phyloP scores from a whole-genome alignment of 2,888 invertebrate species.

The Protula sp. region DNA sequence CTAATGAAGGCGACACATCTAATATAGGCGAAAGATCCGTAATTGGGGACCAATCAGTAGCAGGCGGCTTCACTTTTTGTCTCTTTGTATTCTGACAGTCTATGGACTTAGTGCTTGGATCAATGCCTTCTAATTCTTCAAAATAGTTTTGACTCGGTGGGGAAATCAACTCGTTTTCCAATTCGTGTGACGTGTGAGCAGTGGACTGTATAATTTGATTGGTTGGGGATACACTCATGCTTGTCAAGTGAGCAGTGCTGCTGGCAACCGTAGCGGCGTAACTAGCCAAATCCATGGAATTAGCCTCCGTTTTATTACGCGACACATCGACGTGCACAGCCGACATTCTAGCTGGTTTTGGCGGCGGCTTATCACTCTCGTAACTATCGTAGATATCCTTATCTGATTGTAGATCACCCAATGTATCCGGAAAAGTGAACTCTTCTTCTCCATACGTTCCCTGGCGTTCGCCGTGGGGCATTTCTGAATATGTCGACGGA shows the following conservation, averaged over 20 bases:
- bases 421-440: not conserved
- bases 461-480: slow-evolving; percentile 23
- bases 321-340: too few species aligned
- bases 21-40: slow-evolving; percentile 55
- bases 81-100: slow-evolving; percentile 48
- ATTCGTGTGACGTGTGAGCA: not conserved
- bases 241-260: slow-evolving; percentile 49
- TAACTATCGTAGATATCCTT: not conserved
- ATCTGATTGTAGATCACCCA: not conserved
- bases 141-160: slow-evolving; percentile 20
- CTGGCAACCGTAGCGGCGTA: slow-evolving; percentile 52
- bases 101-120: slow-evolving; percentile 45
- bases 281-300: slow-evolving; percentile 42
- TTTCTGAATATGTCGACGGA: slow-evolving; percentile 38
- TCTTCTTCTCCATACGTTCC: slow-evolving; percentile 5
- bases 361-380: slow-evolving; percentile 9
- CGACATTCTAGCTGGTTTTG: slow-evolving; percentile 14
- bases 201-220: slow-evolving; percentile 3
- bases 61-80: slow-evolving; percentile 43
- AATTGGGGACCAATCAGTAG: slow-evolving; percentile 55
- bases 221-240: slow-evolving; percentile 48
- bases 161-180: slow-evolving; percentile 12
- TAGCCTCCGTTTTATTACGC: not conserved
- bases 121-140: slow-evolving; percentile 34
- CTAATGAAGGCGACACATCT: slow-evolving; percentile 55